Base-by-base conservation (phyloP, 2,113 vertebrate species). In the Numida meleagris region DNA sequence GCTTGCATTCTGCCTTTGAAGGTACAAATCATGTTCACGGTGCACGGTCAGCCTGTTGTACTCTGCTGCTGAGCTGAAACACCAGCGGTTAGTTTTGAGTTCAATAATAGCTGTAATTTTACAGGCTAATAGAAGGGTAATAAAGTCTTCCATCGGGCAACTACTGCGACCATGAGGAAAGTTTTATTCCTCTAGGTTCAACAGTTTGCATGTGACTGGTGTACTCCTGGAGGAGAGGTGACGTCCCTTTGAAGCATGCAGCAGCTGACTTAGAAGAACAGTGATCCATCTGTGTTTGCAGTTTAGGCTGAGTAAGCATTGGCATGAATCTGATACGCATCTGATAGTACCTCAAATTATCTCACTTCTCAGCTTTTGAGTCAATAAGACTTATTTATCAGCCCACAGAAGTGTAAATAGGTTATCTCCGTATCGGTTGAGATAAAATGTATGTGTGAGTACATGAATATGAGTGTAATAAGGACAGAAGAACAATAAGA, bases 181-280 rank as follows among this genome's bases (percentile, higher is more conserved):
- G 89, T 90, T 86, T 93, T 84, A 43, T 86, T 95, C 65, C 86
- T 75, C 58, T 58, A 38, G 83, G 94, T 89, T 95, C 86, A 92
- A 75, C 83, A 94, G 73, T 72, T 93, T 86, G 31, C 59, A 25
- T 53, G 81, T 93, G 88, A 86, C 73, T 86, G 21, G 81, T 81
- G 76, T 46, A 24, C 43, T 76, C 61, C 40, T 27, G 15, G 83
- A 86, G 90, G 34, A 86, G 84, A 93, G 70, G 70, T 72, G 89
- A 53, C 53, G 65, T 84, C 84, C n/a, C 74, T 79, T 7, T 34
- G 18, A 46, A 83, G 67, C 67, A 14, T 9, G 31, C 51, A 89
- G 73, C 36, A 51, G 53, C 62, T 67, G 46, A 67, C 24, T 76
- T 67, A n/a, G 5, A 40, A 6, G 48, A 72, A 27, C 63, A 15